Evolutionary conservation across 2,888 invertebrate species (phyloP).

Genomic region (Nephrotoma appendiculata): DNA sequence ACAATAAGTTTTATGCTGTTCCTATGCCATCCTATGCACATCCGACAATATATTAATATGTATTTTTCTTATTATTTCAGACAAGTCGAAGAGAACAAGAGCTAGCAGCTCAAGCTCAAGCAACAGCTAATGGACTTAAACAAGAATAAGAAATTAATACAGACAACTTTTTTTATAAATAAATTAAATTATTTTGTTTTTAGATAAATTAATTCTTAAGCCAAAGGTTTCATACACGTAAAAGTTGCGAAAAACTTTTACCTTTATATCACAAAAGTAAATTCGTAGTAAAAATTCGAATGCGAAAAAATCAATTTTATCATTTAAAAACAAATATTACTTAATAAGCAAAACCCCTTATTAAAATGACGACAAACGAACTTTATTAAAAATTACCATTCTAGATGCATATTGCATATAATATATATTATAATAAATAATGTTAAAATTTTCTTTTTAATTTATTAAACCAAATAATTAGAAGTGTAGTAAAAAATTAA

Average conservation of each 20-base stretch:
- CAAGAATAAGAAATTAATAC: slow-evolving; percentile 35
- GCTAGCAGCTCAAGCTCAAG: slow-evolving; percentile 31
- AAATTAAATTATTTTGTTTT: neutral
- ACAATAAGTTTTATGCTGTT: no score
- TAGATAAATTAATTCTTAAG: neutral
- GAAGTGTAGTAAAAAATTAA: no score
- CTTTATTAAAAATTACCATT: neutral
- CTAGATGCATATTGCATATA: neutral
- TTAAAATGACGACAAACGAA: neutral
- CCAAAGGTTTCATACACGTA: neutral
- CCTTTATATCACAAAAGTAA: neutral
- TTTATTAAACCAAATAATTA: no score
- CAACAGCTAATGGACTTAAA: slow-evolving; percentile 46
- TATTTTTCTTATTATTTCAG: slow-evolving; percentile 29
- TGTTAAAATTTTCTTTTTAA: no score
- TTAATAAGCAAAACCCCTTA: neutral
- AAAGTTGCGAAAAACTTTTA: neutral
- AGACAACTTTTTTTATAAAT: neutral
- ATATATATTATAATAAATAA: neutral
- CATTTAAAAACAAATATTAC: neutral
- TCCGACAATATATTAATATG: neutral
- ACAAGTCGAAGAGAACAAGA: slow-evolving; percentile 41
- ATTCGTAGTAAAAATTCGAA: slow-evolving; percentile 11
- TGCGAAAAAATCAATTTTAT: slow-evolving; percentile 6
- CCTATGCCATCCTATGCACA: no score